phyloP scores from a whole-genome alignment of 2,888 invertebrate genomes.

The Orthosia gothica region DNA sequence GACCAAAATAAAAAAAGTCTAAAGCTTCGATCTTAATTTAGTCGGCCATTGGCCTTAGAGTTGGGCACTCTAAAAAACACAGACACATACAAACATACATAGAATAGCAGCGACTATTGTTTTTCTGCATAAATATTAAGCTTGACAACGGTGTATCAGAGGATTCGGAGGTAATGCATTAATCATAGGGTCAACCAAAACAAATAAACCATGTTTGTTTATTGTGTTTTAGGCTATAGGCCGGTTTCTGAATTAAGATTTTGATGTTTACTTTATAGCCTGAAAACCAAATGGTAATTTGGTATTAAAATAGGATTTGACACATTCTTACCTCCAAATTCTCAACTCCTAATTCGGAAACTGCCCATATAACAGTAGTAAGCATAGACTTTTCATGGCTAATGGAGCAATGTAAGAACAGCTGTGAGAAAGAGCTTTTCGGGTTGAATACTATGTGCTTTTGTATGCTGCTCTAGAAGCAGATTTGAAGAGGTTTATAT shows the following conservation, averaged over 20 bases:
- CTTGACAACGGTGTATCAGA: slow-evolving; percentile 10
- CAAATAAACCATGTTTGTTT: background rate
- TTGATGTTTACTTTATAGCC: too few relatives aligned
- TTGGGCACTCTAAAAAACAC: slow-evolving; percentile 25
- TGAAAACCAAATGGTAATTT: too few relatives aligned
- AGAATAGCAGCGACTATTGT: slow-evolving; percentile 25
- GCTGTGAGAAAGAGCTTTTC: too few relatives aligned
- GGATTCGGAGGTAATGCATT: slow-evolving; percentile 24
- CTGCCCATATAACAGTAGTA: background rate
- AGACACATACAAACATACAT: slow-evolving; percentile 13
- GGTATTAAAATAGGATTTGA: too few relatives aligned
- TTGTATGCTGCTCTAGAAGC: background rate
- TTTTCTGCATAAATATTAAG: slow-evolving; percentile 41
- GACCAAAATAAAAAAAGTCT: slow-evolving; percentile 60
- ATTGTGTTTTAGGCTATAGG: background rate
- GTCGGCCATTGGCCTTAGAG: slow-evolving; percentile 58
- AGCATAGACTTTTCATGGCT: background rate
- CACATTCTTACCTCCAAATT: too few relatives aligned
- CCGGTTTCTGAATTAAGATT: too few relatives aligned
- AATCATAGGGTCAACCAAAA: slow-evolving; percentile 20
- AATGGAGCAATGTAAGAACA: too few relatives aligned
- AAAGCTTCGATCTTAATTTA: slow-evolving; percentile 61
- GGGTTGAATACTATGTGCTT: background rate
- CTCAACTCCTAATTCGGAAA: too few relatives aligned
- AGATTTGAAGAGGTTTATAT: background rate